Conservation (phyloP, 2,113 vertebrate species). For the Pygoscelis antarcticus region DNA sequence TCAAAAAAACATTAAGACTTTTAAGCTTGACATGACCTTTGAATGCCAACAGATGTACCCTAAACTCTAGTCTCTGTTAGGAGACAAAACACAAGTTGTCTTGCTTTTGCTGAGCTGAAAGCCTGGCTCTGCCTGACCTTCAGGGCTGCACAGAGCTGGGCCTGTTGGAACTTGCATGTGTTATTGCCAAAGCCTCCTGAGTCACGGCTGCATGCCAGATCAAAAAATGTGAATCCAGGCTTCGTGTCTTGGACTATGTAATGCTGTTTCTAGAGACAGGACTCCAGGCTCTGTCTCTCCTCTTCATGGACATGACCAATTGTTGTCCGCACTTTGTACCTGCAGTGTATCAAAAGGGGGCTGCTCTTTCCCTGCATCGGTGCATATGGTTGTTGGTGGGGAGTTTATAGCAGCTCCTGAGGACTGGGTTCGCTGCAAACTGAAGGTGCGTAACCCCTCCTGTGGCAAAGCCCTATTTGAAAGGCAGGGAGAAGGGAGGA, state of each 20-base stretch:
- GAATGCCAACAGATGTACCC: neutral
- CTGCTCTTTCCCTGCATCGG: neutral
- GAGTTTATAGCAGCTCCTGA: neutral
- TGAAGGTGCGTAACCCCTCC: neutral
- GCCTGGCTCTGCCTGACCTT: neutral
- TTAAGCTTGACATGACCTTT: neutral
- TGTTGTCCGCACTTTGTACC: too few species aligned
- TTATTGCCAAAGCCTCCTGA: neutral
- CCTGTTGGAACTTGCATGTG: neutral
- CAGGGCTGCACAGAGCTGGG: neutral
- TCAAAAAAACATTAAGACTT: neutral
- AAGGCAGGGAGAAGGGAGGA: neutral
- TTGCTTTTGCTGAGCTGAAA: neutral
- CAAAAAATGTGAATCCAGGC: neutral
- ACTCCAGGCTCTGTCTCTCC: neutral
- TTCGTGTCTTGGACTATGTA: neutral
- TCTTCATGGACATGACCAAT: fast-evolving
- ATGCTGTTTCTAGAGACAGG: neutral
- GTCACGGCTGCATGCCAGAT: fast-evolving
- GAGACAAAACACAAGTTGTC: neutral
- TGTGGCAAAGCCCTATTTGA: neutral
- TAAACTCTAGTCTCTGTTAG: neutral
- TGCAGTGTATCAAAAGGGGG: too few species aligned
- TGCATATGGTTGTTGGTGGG: neutral
- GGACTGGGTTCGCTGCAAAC: neutral